Evolutionary conservation across 2,113 vertebrate genomes (phyloP).

Genomic region (Suncus etruscus): DNA sequence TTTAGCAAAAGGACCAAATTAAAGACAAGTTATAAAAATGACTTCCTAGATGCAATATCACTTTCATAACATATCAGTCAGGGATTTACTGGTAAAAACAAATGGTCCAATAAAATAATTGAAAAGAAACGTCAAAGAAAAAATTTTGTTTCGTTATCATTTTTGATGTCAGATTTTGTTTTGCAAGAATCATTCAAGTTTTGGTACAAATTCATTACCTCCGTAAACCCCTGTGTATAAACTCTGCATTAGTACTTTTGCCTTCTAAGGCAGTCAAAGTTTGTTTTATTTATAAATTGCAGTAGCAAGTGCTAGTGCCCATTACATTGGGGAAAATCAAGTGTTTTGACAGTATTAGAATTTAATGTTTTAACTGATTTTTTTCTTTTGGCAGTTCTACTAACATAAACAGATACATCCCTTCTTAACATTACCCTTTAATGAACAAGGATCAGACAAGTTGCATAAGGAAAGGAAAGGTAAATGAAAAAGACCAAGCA

Average conservation of each 20-base stretch:
- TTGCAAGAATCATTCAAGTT: slow-evolving; percentile 77
- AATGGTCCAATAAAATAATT: slow-evolving; percentile 81
- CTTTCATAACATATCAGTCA: slow-evolving; percentile 87
- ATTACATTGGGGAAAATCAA: slow-evolving; percentile 87
- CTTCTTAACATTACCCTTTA: slow-evolving; percentile 96
- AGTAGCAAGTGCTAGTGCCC: slow-evolving; percentile 91
- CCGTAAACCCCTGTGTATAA: slow-evolving; percentile 85
- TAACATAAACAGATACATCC: slow-evolving; percentile 93
- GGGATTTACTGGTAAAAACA: slow-evolving; percentile 87
- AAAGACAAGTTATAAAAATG: slow-evolving; percentile 90
- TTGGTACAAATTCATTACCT: slow-evolving; percentile 81
- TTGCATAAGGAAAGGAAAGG: slow-evolving; percentile 95
- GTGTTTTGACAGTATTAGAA: slow-evolving; percentile 90
- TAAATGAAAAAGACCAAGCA: slow-evolving; percentile 98
- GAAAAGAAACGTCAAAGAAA: slow-evolving; percentile 73
- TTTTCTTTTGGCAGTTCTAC: slow-evolving; percentile 86
- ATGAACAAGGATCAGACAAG: slow-evolving; percentile 96
- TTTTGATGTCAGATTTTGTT: slow-evolving; percentile 75
- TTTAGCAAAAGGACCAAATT: slow-evolving; percentile 92
- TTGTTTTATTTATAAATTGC: slow-evolving; percentile 86
- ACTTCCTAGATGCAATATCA: slow-evolving; percentile 87
- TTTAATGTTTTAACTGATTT: slow-evolving; percentile 88
- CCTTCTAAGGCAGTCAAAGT: slow-evolving; percentile 90
- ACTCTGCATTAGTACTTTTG: slow-evolving; percentile 88
- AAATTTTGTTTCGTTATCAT: slow-evolving; percentile 48